Evolutionary conservation across 2,113 vertebrate genomes (phyloP).

Genomic region (Podilymbus podiceps): DNA sequence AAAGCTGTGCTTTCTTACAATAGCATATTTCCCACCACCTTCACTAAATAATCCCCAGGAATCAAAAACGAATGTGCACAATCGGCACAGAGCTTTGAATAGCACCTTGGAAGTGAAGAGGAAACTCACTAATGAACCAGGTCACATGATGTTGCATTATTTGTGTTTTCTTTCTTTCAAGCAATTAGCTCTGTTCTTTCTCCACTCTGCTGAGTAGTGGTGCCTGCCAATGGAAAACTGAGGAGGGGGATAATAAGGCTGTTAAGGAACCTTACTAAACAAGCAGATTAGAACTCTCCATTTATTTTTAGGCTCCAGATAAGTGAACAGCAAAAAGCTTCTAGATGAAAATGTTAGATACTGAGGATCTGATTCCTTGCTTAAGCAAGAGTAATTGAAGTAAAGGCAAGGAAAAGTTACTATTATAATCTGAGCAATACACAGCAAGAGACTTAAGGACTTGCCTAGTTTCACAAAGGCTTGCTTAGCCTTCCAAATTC

Average conservation of each 20-base stretch:
- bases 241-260: conserved; percentile 12
- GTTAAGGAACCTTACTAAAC: conserved; percentile 2
- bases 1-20: conserved; percentile 17
- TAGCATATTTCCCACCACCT: not conserved
- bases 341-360: not conserved
- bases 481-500: not conserved
- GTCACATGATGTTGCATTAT: not conserved
- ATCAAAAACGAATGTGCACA: not conserved
- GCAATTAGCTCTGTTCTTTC: not conserved
- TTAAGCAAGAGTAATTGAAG: not conserved
- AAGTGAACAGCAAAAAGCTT: not conserved
- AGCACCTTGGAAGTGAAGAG: not conserved
- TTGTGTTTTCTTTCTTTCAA: not conserved
- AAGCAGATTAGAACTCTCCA: not conserved
- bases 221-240: not conserved
- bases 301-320: not conserved
- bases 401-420: not conserved
- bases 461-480: not conserved
- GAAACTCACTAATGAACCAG: not conserved
- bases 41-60: conserved; percentile 1
- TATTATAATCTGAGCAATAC: not conserved
- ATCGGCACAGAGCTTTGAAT: not conserved
- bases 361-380: not conserved
- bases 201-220: not conserved
- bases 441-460: not conserved